Conservation (phyloP, 2,888 invertebrate genomes). For the Cerceris ruficornis region DNA sequence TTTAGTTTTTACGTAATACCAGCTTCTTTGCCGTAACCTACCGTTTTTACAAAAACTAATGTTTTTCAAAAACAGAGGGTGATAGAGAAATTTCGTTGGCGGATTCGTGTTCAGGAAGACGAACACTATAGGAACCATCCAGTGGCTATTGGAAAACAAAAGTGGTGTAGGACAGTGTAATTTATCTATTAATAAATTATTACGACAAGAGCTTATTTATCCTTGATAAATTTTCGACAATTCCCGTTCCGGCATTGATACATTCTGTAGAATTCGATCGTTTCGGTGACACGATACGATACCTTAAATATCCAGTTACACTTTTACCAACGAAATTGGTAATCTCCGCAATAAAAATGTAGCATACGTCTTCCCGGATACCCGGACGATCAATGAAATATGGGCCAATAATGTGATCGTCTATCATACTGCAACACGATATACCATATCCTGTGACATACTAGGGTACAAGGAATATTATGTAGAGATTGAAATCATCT, state of each 20-base stretch:
- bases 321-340: constrained; percentile 32
- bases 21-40: too few relatives aligned
- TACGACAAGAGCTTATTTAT: neutral
- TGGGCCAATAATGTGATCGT: constrained; percentile 56
- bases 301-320: neutral
- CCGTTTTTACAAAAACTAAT: too few relatives aligned
- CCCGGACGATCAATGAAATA: constrained; percentile 46
- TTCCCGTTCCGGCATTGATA: neutral
- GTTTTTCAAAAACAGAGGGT: too few relatives aligned
- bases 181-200: too few relatives aligned
- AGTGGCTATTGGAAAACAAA: too few relatives aligned
- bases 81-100: too few relatives aligned
- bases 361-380: constrained; percentile 22
- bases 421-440: constrained; percentile 43
- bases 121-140: too few relatives aligned
- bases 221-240: neutral
- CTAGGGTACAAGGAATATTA: neutral
- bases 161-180: too few relatives aligned
- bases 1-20: too few relatives aligned
- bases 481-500: neutral
- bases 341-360: constrained; percentile 47
- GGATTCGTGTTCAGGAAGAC: too few relatives aligned
- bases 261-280: neutral
- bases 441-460: constrained; percentile 34
- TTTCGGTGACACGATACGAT: too few relatives aligned